Percentiles rank a stretch among this genome's conserved stretches.
These are phyloP conservation scores for Tauraco erythrolophus DNA, from an alignment of 2,113 vertebrate species.

Conservation along the genomic window DNA sequence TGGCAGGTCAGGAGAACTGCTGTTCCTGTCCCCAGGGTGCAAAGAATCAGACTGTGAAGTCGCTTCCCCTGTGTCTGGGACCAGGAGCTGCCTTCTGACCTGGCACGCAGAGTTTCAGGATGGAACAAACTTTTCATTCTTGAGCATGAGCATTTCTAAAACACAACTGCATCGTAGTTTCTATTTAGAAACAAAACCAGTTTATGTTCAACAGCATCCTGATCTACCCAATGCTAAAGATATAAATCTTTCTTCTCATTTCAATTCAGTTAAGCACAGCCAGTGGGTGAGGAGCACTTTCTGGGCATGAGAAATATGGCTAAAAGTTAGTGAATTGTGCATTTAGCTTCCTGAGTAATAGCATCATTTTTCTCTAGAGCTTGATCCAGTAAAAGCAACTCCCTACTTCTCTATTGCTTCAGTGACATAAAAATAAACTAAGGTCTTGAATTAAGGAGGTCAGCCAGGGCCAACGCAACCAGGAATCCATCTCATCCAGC, in stretches of 20 bases:
- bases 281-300: not conserved
- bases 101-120: too few species aligned
- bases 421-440: not conserved
- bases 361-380: not conserved
- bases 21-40: not conserved
- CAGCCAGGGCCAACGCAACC: not conserved
- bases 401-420: not conserved
- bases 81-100: not conserved
- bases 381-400: not conserved
- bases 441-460: not conserved
- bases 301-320: not conserved
- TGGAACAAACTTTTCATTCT: rapidly evolving
- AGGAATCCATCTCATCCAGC: not conserved
- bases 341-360: not conserved
- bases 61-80: rapidly evolving
- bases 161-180: not conserved
- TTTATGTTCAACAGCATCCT: not conserved
- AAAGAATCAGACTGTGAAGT: not conserved
- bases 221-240: not conserved
- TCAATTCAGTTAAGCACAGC: not conserved
- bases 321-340: not conserved
- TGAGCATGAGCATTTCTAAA: not conserved
- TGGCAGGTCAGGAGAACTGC: not conserved
- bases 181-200: not conserved
- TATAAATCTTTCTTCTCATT: not conserved